Evolutionary conservation across 2,113 vertebrate species (phyloP), one percentile per base, ranked within the genome.

Genomic region (Myrmecobius fasciatus): DNA sequence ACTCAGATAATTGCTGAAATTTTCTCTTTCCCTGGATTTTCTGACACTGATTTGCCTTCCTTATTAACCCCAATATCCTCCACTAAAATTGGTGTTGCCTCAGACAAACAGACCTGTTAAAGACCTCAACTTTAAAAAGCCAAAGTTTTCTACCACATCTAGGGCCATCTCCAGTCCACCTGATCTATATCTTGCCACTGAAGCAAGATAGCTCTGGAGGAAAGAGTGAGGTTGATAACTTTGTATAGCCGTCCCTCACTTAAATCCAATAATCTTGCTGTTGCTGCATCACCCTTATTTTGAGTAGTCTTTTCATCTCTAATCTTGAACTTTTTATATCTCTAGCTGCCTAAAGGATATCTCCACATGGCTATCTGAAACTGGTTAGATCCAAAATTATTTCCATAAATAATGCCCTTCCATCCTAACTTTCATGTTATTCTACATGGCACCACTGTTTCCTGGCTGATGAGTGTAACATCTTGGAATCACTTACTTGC

Each of bases 1-100:
- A 89, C 46, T 96, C 92, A 94, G 89, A 75, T 91, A 89, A 93
- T 48, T n/a, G 53, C 48, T 94, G 46, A 94, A 91, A 67, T 54
- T 92, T 0, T 83, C 88, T 92, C 49, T 94, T 94, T 92, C 91
- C 49, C 67, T 92, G n/a, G 36, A 91, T 94, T 93, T 75, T 75
- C 31, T 17, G 31, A 67, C 31, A n/a, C 60, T 67, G 31, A 17
- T 31, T 20, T 75, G 60, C 5, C 12, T 75, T 36, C 60, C 36
- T 75, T n/a, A n/a, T n/a, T 67, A 67, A 36, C 31, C 36, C 36
- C 5, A 4, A 75, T n/a, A 36, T 75, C 17, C 3, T 75, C 36
- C 31, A n/a, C 12, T n/a, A 75, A 11, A 28, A 56, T 56, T 25
- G 54, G 1, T 9, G 8, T 28, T 56, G 25, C 0, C 54, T 56